These are phyloP conservation scores for Eristalinus sepulchralis DNA, from an alignment of 2,888 invertebrate species.

Conservation along the genomic window DNA sequence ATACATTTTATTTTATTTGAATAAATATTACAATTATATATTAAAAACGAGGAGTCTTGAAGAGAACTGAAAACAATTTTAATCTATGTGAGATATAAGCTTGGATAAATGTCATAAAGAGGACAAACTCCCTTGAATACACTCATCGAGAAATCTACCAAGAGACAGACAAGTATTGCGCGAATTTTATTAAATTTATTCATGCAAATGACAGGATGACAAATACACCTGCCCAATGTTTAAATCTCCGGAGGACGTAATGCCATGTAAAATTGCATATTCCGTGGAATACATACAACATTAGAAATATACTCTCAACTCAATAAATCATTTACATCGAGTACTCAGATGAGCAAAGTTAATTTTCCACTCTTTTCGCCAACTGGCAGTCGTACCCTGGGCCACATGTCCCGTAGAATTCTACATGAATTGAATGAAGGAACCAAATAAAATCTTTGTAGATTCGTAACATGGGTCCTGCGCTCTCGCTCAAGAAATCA, in stretches of 20 bases:
- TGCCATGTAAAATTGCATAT: slow-evolving; percentile 12
- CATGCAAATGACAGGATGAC: slow-evolving; percentile 30
- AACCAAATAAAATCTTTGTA: slow-evolving; percentile 25
- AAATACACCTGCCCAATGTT: slow-evolving; percentile 36
- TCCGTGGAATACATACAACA: slow-evolving; percentile 7
- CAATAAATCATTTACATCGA: slow-evolving; percentile 48
- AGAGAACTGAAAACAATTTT: too few species aligned
- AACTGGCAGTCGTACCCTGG: not conserved
- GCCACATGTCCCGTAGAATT: not conserved
- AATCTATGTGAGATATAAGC: not conserved
- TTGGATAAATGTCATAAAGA: not conserved
- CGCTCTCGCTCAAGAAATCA: slow-evolving; percentile 35
- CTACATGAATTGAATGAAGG: not conserved
- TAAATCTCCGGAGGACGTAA: not conserved
- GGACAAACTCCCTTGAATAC: not conserved
- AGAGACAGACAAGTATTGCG: not conserved
- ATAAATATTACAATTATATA: too few species aligned
- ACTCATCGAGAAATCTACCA: not conserved
- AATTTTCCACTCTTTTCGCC: slow-evolving; percentile 23
- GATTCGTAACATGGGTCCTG: slow-evolving; percentile 42
- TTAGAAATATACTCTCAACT: slow-evolving; percentile 32
- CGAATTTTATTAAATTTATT: slow-evolving; percentile 39
- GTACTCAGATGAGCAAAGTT: slow-evolving; percentile 37
- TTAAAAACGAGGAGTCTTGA: too few species aligned
- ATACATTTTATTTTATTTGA: too few species aligned